These are phyloP conservation scores for Mormyrops attenuatus DNA, from an alignment of 2,797 vertebrate genomes.

Conservation along the genomic window DNA sequence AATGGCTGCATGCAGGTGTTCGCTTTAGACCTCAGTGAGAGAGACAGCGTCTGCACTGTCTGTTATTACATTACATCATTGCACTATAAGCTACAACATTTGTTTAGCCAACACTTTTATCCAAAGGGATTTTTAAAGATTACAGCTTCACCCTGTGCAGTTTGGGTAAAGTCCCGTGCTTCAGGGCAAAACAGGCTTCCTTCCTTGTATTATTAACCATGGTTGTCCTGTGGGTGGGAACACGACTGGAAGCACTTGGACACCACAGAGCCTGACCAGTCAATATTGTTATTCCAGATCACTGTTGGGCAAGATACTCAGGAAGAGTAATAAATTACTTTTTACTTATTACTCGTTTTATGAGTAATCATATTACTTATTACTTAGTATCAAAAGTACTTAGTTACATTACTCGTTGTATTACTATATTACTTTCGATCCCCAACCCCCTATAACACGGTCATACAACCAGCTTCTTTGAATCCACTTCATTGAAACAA, in stretches of 20 bases:
- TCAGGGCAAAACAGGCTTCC: neutral
- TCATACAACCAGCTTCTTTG: no score
- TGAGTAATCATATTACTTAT: no score
- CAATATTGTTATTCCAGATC: conserved; percentile 55
- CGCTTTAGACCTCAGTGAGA: neutral
- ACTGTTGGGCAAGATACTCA: no score
- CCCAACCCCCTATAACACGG: no score
- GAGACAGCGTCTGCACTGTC: neutral
- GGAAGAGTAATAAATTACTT: no score
- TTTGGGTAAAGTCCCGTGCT: neutral
- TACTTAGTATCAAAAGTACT: no score
- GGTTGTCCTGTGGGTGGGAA: neutral
- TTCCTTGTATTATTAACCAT: neutral
- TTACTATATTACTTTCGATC: no score
- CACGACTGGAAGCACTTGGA: neutral
- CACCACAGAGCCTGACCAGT: neutral
- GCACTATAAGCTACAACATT: conserved; percentile 10
- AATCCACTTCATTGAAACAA: no score
- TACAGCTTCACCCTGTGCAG: neutral
- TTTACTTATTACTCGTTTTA: no score
- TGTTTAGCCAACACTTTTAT: neutral
- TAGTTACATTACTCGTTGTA: no score
- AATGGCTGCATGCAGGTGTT: neutral
- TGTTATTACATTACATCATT: conserved; percentile 10
- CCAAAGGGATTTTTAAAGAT: neutral